phyloP scores from a whole-genome alignment of 1,140 invertebrate genomes.

The Araneus ventricosus region DNA sequence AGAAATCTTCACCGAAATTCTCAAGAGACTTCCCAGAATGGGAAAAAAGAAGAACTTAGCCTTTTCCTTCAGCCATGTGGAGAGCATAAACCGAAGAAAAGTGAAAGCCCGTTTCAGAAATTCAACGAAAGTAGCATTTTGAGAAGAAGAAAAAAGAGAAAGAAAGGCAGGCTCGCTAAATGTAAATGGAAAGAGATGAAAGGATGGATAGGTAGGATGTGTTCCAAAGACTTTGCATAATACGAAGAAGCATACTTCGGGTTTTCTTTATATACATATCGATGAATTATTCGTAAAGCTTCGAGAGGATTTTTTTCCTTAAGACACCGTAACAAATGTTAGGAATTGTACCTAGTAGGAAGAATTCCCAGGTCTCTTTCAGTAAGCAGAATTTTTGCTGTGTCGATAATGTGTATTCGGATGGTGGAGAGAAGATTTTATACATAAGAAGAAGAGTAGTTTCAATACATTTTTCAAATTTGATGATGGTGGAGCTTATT shows the following conservation, averaged over 20 bases:
- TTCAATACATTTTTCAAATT: background rate
- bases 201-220: background rate
- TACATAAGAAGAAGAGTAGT: background rate
- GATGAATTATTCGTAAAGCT: conserved; percentile 54
- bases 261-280: conserved; percentile 49
- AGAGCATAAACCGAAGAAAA: conserved; percentile 2
- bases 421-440: no score
- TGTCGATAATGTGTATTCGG: background rate
- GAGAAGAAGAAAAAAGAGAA: background rate
- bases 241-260: conserved; percentile 28
- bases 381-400: conserved; percentile 30
- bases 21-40: background rate
- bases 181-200: conserved; percentile 68
- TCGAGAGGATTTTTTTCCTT: background rate
- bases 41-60: background rate
- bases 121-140: conserved; percentile 27
- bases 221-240: conserved; percentile 52
- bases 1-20: conserved; percentile 16
- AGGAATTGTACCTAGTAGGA: background rate
- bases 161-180: conserved; percentile 26
- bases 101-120: conserved; percentile 25
- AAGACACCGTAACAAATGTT: conserved; percentile 41
- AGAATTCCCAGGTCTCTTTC: background rate
- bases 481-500: background rate
- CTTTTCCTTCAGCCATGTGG: background rate